A percentile compares a stretch with the other conserved stretches of the same genome.
phyloP scores from a whole-genome alignment of 2,113 vertebrate species.

The Halcyon senegalensis region DNA sequence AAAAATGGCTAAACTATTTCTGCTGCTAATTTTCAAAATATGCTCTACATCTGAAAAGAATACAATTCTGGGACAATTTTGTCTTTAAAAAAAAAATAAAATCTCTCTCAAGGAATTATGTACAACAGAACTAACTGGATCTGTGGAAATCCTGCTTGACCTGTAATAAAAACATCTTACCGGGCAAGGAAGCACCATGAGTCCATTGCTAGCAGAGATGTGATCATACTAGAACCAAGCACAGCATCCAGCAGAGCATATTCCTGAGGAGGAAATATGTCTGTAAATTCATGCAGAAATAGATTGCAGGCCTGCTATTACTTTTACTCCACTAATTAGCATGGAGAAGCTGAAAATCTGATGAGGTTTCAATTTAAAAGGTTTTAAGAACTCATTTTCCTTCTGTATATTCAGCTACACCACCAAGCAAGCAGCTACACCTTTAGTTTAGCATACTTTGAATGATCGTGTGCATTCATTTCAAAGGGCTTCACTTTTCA shows the following conservation, averaged over 20 bases:
- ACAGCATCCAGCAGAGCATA: slow-evolving; percentile 81
- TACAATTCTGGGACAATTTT: background rate
- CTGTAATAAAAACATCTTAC: slow-evolving; percentile 67
- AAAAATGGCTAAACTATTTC: background rate
- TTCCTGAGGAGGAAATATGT: slow-evolving; percentile 77
- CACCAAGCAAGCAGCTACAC: background rate
- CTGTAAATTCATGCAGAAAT: background rate
- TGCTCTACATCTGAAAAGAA: background rate
- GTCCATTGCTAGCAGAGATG: slow-evolving; percentile 87
- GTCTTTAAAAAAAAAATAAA: background rate
- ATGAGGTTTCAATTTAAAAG: background rate
- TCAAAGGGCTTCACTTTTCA: too few species aligned
- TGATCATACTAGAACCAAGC: slow-evolving; percentile 83
- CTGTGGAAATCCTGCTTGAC: background rate
- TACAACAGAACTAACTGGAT: background rate
- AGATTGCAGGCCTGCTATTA: background rate
- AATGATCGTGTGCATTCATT: background rate
- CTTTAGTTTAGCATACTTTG: background rate
- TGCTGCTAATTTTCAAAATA: background rate
- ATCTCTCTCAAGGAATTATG: background rate
- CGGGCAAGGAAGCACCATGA: slow-evolving; percentile 93
- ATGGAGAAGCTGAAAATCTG: background rate
- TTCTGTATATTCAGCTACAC: background rate
- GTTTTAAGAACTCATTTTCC: background rate
- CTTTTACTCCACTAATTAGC: background rate